Evolutionary conservation across 2,113 vertebrate genomes (phyloP), one percentile per base, ranked within the genome.

Genomic region (Limanda limanda): DNA sequence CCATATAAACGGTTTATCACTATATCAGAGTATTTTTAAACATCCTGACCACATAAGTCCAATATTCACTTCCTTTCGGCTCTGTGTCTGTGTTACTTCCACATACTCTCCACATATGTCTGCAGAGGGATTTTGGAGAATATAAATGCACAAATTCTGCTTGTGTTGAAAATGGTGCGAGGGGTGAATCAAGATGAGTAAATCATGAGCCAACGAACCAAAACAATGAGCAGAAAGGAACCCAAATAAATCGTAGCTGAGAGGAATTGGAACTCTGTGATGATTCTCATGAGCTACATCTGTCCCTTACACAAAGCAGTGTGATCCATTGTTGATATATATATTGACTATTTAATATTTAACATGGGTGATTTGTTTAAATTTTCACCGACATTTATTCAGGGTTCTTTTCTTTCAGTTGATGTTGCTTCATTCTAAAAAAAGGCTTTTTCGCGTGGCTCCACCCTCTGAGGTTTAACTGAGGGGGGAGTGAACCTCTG

Each of bases 401-500:
- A 31, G 31, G 31, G 31, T 31, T 7, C 31, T 31, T 31, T 31
- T 31, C 59, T 51, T 23, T 5, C 15, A 27, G 24, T 45, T 63
- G 3, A 17, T 15, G 5, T 14, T 0, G 23, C 23, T 4, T 17
- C 3, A 10, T 10, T 17, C 14, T 9, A 3, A 9, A 51, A 45
- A 45, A n/a, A n/a, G n/a, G n/a, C n/a, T n/a, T n/a, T n/a, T n/a
- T n/a, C n/a, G n/a, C 65, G 48, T 70, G 25, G 62, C 70, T 55
- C 61, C 51, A 17, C 56, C 57, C 48, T 45, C 66, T 31, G n/a
- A 40, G 14, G 31, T 55, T 58, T 11, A 40, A 31, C 64, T 69
- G 62, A 20, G 45, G 31, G 42, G 35, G 45, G 57, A 74, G 64
- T 18, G 17, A 37, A 52, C 68, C 65, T 60, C 37, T 67, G 23